Base-by-base conservation (phyloP, 2,797 vertebrate species). In the Galagoides demidoff region DNA sequence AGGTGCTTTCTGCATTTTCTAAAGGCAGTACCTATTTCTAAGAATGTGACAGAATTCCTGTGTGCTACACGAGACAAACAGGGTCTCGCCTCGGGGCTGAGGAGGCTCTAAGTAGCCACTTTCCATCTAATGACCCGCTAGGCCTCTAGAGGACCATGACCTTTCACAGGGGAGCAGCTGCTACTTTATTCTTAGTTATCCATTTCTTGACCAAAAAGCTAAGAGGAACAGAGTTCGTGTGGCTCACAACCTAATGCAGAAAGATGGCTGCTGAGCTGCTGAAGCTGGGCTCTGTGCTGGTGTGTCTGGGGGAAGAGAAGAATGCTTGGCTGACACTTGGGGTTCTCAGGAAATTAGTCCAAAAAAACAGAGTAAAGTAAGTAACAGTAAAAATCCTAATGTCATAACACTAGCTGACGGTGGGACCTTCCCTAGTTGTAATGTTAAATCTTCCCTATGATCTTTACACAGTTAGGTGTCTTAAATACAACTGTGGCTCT, bases 151-250 rank as follows among this genome's bases (percentile, higher is more conserved):
- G 90, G 61, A 49, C 61, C 55, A 9, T 2, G 89, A 93, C 89
- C 95, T 96, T 94, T 90, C 77, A 85, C 57, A 77, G 86, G 63
- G 66, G 74, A 92, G 70, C 95, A 97, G 95, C 96, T 97, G 95
- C 73, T 66, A 37, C 76, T 95, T 14, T 64, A 78, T 22, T 95
- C 85, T 93, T 16, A 83, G 78, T 6, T 87, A 45, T 52, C 9
- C n/a, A 78, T 92, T 49, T 95, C 90, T 73, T 59, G 13, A 96
- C 74, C 92, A 93, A 95, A 93, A 86, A 88, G 79, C 87, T 82
- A 78, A 74, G 64, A 71, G 23, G 59, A 95, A 74, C 27, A 81
- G 45, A 94, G 77, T 68, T n/a, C 82, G 59, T 14, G 10, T 70
- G n/a, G 22, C 31, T 92, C 52, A 39, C 37, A 90, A 91, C 45